Base-by-base conservation (phyloP, 2,113 vertebrate species). In the Antigone vipio region DNA sequence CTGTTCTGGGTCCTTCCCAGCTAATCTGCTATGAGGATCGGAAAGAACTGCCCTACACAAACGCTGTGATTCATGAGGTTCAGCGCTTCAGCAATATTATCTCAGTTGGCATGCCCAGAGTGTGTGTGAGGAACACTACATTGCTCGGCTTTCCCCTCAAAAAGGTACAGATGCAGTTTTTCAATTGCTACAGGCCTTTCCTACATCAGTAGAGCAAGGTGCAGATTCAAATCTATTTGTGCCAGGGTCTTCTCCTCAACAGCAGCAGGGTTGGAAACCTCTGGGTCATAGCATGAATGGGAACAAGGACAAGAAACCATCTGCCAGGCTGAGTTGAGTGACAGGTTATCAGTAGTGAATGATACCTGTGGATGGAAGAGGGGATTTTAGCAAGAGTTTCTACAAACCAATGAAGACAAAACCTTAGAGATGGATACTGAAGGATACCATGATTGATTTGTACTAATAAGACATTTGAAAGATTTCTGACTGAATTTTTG, bases 81-180 rank as follows among this genome's bases (percentile, higher is more conserved):
- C 97, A 98, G 50, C 95, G 90, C 15, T 97, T 97, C 88, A 97
- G 97, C 96, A 97, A 95, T 1, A 89, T 97, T 0, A 44, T 97
- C 49, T 84, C 94, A 0, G 47, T 97, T 26, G 97, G 97, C 5
- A 44, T 97, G 15, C 88, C 97, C 74, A 89, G 90, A 40, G 67
- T 73, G 32, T 98, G 97, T 8, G 72, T 97, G 88, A 97, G 93
- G 47, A 84, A 96, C 62, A 97, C 96, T 0, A 38, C 22, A 2
- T 6, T 98, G 78, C 88, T 84, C 0, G 79, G 97, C 23, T 97
- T 95, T 85, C 66, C 76, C 3, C 20, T 98, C 53, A 96, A 40
- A 92, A 98, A 97, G 97, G 97, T 98, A 97, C 49, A 60, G 15
- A 45, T 14, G 15, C 16, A 11, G 18, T 21, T 80, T 68, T 40